phyloP scores from a whole-genome alignment of 2,797 vertebrate species.

The Pagetopsis macropterus region DNA sequence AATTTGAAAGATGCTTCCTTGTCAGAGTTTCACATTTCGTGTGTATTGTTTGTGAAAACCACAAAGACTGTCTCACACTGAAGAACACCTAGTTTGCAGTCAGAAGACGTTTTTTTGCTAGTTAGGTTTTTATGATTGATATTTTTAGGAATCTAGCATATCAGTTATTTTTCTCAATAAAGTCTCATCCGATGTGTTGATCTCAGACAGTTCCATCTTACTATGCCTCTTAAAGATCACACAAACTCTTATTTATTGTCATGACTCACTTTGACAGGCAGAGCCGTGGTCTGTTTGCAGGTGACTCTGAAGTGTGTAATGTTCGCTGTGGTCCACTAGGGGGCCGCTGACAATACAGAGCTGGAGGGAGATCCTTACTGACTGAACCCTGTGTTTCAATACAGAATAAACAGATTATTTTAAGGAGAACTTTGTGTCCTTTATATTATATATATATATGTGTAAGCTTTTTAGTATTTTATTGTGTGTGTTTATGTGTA shows the following conservation, averaged over 20 bases:
- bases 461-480: neutral
- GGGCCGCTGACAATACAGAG: constrained; percentile 39
- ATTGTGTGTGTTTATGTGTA: constrained; percentile 10
- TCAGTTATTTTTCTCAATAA: constrained; percentile 66
- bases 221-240: constrained; percentile 38
- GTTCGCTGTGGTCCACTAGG: constrained; percentile 7
- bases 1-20: constrained; percentile 52
- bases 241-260: constrained; percentile 20
- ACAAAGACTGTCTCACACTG: constrained; percentile 21
- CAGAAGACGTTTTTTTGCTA: constrained; percentile 61
- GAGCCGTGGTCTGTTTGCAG: constrained; percentile 41
- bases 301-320: constrained; percentile 32
- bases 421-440: constrained; percentile 72
- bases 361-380: constrained; percentile 65
- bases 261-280: constrained; percentile 38
- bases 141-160: constrained; percentile 73
- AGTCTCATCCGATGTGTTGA: constrained; percentile 53
- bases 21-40: constrained; percentile 47
- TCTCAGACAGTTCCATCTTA: constrained; percentile 55
- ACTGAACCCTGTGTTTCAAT: constrained; percentile 82
- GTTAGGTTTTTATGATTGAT: constrained; percentile 74
- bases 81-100: constrained; percentile 62
- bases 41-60: constrained; percentile 56
- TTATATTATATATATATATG: neutral
- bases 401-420: constrained; percentile 86